Base-by-base conservation (phyloP, 2,797 vertebrate genomes). In the Spinus pinus region DNA sequence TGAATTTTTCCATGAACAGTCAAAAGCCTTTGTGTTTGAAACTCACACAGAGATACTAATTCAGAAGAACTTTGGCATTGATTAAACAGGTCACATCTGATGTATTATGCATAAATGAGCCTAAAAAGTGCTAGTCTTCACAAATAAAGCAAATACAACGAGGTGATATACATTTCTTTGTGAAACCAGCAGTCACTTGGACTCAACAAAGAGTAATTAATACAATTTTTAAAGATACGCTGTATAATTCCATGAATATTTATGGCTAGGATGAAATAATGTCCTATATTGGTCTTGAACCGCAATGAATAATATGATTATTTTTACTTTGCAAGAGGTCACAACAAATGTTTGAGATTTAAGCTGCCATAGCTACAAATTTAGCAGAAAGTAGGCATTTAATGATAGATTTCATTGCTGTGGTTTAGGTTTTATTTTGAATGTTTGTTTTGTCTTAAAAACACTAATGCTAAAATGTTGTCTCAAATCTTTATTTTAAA, bases 381-480 rank as follows among this genome's bases (percentile, higher is more conserved):
- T 98, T 98, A 98, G 98, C 97, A 97, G 96, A 98, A 98, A 98
- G 97, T 97, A 98, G 98, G 97, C 98, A 98, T 98, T 98, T 98
- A 98, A 98, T 98, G 97, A 98, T 97, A 98, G 97, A 97, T 97
- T 98, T 97, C 96, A 96, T 97, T 97, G 93, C 94, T 78, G 97
- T 95, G 98, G 98, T 96, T 98, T 98, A 95, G 97, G 97, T 97
- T 98, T 98, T 98, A 98, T 98, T 98, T 98, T 98, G 96, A 98
- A 98, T 97, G 98, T 98, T 98, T 98, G 97, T 98, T 98, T 98
- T 98, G 97, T 98, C 97, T 98, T 98, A 97, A 98, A 98, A 98
- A 97, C 97, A 96, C 97, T 98, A 98, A 98, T 98, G 98, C 97
- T 97, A 95, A 98, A 98, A 98, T 97, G 97, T 98, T 98, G 97